phyloP scores from a whole-genome alignment of 1,140 invertebrate species.

The Ephestia elutella region DNA sequence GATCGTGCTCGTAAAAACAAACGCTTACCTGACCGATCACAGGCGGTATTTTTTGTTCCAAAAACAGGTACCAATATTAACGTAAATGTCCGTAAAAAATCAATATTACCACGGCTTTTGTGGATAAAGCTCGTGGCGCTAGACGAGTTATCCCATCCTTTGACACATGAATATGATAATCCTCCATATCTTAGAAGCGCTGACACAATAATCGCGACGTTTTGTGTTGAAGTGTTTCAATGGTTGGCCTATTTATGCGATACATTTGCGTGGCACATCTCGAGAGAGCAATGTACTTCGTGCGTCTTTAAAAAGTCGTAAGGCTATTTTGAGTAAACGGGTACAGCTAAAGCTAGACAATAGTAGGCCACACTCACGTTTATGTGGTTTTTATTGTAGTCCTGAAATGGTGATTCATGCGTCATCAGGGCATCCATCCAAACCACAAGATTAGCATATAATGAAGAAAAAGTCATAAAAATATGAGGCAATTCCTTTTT shows the following conservation, averaged over 20 bases:
- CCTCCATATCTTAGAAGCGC: neutral
- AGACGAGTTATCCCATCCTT: constrained; percentile 1
- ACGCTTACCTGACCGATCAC: constrained; percentile 15
- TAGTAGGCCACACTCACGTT: neutral
- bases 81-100: neutral
- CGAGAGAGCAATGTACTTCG: constrained; percentile 9
- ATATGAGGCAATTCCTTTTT: no score
- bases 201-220: no score
- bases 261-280: constrained; percentile 5
- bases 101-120: neutral
- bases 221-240: no score
- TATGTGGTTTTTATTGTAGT: constrained; percentile 11
- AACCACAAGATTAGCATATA: constrained; percentile 8
- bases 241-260: no score
- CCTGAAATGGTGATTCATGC: neutral
- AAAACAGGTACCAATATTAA: neutral
- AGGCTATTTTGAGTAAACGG: neutral
- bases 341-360: neutral
- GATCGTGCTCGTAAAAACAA: constrained; percentile 19
- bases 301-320: neutral
- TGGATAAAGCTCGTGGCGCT: neutral
- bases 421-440: neutral
- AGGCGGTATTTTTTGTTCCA: constrained; percentile 1
- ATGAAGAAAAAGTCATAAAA: no score
- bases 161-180: constrained; percentile 25